A percentile compares a stretch with the other conserved stretches of the same genome.
Conservation (phyloP, 2,797 vertebrate genomes). For the Chaunax sp. region DNA sequence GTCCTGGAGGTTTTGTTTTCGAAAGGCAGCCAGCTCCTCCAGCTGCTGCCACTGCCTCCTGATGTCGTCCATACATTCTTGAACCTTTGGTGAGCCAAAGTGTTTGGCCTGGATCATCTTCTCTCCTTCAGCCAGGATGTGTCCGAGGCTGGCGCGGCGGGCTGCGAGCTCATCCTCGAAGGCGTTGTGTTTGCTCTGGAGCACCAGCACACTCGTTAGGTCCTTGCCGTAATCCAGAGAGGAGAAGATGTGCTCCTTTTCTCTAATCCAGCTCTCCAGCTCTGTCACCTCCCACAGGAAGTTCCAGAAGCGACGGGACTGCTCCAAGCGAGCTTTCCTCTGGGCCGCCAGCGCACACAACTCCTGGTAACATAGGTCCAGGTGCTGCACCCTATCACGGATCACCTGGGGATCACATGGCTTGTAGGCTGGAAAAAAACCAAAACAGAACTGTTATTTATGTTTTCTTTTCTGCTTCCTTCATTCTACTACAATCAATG, state of each 20-base stretch:
- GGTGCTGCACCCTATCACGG: conserved; percentile 89
- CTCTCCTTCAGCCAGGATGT: conserved; percentile 85
- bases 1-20: conserved; percentile 90
- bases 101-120: conserved; percentile 86
- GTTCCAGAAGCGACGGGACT: conserved; percentile 93
- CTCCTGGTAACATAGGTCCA: conserved; percentile 90
- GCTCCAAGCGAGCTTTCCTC: conserved; percentile 88
- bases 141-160: conserved; percentile 83
- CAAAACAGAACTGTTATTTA: background rate
- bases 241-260: conserved; percentile 96
- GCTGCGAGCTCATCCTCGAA: conserved; percentile 94
- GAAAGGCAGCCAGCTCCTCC: conserved; percentile 92
- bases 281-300: conserved; percentile 96
- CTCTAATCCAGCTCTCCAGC: conserved; percentile 95
- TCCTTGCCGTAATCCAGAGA: conserved; percentile 95
- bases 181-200: conserved; percentile 93
- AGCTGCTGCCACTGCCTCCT: conserved; percentile 89
- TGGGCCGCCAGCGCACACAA: conserved; percentile 87
- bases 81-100: conserved; percentile 83
- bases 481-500: background rate
- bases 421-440: conserved; percentile 87
- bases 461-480: background rate
- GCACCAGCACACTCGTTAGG: conserved; percentile 90
- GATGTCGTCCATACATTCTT: conserved; percentile 84
- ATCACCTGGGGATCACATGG: conserved; percentile 98